Evolutionary conservation across 2,797 vertebrate species (phyloP).

Genomic region (Adelosebastes latens): DNA sequence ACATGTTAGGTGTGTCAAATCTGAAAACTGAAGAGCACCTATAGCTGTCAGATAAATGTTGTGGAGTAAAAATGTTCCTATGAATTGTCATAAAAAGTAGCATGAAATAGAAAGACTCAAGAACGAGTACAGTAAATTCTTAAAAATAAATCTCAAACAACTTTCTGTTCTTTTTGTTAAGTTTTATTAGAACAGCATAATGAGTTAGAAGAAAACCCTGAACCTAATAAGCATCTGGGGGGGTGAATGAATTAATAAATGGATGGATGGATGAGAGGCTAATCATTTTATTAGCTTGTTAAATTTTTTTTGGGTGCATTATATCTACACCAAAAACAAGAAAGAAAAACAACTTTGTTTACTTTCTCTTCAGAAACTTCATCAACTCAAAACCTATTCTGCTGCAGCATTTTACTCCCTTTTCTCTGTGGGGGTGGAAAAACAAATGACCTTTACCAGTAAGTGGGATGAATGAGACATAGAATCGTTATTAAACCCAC

Average conservation of each 20-base stretch:
- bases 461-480: constrained; percentile 19
- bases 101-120: neutral
- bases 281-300: neutral
- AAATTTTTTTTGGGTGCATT: neutral
- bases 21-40: neutral
- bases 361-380: neutral
- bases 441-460: constrained; percentile 16
- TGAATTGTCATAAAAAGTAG: neutral
- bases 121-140: neutral
- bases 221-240: neutral
- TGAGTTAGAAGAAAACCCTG: neutral
- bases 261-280: neutral
- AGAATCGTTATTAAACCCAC: constrained; percentile 19
- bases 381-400: neutral
- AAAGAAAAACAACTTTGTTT: neutral
- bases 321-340: neutral
- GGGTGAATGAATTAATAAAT: neutral
- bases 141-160: neutral
- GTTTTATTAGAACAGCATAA: neutral
- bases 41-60: neutral
- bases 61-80: neutral
- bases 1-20: neutral
- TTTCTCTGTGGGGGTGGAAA: constrained; percentile 4
- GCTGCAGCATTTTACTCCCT: neutral
- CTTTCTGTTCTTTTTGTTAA: neutral